Base-by-base conservation (phyloP, 1,140 invertebrate species). In the Drepana arcuata region DNA sequence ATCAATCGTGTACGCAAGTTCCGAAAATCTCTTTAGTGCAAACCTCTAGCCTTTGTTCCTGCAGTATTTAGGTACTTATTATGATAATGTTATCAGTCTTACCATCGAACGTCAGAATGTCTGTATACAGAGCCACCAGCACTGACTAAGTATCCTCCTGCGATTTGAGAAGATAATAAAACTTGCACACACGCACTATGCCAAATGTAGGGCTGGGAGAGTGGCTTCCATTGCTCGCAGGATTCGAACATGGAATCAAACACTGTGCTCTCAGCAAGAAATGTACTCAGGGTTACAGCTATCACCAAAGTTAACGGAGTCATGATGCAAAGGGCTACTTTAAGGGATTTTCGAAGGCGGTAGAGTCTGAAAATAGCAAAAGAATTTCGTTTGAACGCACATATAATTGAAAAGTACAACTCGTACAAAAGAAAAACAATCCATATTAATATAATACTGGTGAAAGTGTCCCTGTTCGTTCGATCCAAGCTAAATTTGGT, bases 51-150 rank as follows among this genome's bases (percentile, higher is more conserved):
- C n/a, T n/a, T n/a, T n/a, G n/a, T n/a, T n/a, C n/a, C n/a, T n/a
- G n/a, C n/a, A n/a, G n/a, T n/a, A n/a, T n/a, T n/a, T n/a, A n/a
- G n/a, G n/a, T n/a, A n/a, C n/a, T n/a, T n/a, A n/a, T n/a, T n/a
- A n/a, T n/a, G n/a, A n/a, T n/a, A n/a, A n/a, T n/a, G n/a, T n/a
- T n/a, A n/a, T n/a, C n/a, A 6, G 39, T n/a, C 58, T 65, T 51
- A 77, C 77, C 74, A 81, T 58, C 77, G 54, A 11, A 81, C 77
- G 41, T 81, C 74, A 5, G 66, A 68, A 38, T 78, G 45, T 41
- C 54, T 64, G 33, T 81, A 77, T 2, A 79, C 41, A n/a, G 63
- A 65, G 9, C 68, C 72, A 14, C 77, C 77, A 13, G 70, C 59
- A 34, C 70, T 77, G 9, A 69, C 60, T 6, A 79, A 39, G 37